Percentiles rank a stretch among this genome's conserved stretches.
Conservation (phyloP, 2,113 vertebrate species). For the Megalops atlanticus region DNA sequence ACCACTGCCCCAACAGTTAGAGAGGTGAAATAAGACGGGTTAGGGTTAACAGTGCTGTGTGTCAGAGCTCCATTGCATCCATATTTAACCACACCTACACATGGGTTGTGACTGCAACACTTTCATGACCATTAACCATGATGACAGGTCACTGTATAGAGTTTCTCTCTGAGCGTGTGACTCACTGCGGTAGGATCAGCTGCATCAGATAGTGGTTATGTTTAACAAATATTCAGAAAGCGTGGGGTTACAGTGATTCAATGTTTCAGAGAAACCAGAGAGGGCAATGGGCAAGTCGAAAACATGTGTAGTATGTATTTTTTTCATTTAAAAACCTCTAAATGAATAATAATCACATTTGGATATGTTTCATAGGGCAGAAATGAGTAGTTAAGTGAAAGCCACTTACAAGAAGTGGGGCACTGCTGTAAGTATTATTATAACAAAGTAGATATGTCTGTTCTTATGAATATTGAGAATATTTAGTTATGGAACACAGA, state of each 20-base stretch:
- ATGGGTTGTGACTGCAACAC: slow-evolving; percentile 80
- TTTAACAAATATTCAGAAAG: slow-evolving; percentile 76
- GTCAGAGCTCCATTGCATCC: slow-evolving; percentile 71
- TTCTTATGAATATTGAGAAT: not conserved
- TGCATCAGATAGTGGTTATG: slow-evolving; percentile 65
- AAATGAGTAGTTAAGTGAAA: slow-evolving; percentile 14
- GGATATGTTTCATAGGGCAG: slow-evolving; percentile 61
- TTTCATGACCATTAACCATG: slow-evolving; percentile 77
- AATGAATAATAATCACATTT: too few species aligned
- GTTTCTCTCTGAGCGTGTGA: slow-evolving; percentile 64
- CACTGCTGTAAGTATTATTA: slow-evolving; percentile 3
- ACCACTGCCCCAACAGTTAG: slow-evolving; percentile 17
- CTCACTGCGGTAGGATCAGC: slow-evolving; percentile 58
- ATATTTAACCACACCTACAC: slow-evolving; percentile 77
- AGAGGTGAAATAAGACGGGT: slow-evolving; percentile 53
- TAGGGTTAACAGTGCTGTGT: slow-evolving; percentile 61
- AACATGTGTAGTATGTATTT: too few species aligned
- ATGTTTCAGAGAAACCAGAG: slow-evolving; percentile 67
- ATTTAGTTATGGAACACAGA: too few species aligned
- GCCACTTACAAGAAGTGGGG: slow-evolving; percentile 1
- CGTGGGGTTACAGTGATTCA: slow-evolving; percentile 67
- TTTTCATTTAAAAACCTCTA: too few species aligned
- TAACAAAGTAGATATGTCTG: not conserved
- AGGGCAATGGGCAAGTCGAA: slow-evolving; percentile 68
- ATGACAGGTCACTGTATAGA: slow-evolving; percentile 56